Evolutionary conservation across 2,797 vertebrate species (phyloP), one percentile per base, ranked within the genome.

Genomic region (Pyrocephalus nanus): DNA sequence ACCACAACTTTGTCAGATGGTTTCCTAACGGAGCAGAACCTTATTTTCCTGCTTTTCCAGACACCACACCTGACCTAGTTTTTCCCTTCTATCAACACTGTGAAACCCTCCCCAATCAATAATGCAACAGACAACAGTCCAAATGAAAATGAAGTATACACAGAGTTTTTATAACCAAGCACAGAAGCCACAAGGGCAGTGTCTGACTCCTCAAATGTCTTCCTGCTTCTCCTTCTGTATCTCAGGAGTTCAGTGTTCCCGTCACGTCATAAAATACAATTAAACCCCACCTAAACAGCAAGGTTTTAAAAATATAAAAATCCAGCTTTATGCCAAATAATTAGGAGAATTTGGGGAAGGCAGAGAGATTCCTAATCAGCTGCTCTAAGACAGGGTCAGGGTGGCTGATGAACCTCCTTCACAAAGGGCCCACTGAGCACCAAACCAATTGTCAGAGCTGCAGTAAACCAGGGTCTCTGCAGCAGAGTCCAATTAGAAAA

Each of bases 381-480:
- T 26, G 58, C 83, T 64, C 90, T 57, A 60, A 60, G 57, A 82
- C 65, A 95, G 88, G 93, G 62, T 70, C 79, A 61, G 18, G 54
- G 61, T 66, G 74, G 88, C 70, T 77, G 94, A 83, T 79, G 80
- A 91, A 73, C 55, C 91, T 92, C 50, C 73, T 30, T 43, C 67
- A 79, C 92, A 84, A 88, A 96, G 92, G 82, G 95, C 97, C 92
- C 48, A 17, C 40, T 71, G 66, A 87, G 65, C 57, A 51, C 51
- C 45, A 6, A 18, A 9, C 29, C 38, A 20, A 32, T 3, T 47
- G 64, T 64, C 60, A 69, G 72, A 77, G 66, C 47, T 3, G 3
- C 43, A 62, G 48, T 19, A 75, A 72, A 72, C 45, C 54, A 16
- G 3, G 38, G 12, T 51, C 73, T 75, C 78, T n/a, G 27, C 30